These are phyloP conservation scores for Platalea minor DNA, from an alignment of 2,797 vertebrate species.

Conservation along the genomic window DNA sequence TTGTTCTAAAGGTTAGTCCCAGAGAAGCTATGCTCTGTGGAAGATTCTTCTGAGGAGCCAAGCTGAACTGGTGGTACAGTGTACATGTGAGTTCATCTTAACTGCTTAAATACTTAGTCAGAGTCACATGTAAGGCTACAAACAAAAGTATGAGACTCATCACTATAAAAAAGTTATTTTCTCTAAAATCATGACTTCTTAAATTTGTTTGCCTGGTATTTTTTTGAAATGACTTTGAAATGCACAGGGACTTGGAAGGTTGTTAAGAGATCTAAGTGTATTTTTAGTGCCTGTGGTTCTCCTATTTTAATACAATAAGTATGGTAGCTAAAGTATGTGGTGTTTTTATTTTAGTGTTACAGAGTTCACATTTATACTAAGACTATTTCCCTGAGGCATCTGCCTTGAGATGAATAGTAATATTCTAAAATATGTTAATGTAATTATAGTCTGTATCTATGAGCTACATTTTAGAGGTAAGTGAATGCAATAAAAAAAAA, in stretches of 20 bases:
- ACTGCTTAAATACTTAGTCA: neutral
- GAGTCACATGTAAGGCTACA: fast-evolving
- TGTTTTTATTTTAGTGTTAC: neutral
- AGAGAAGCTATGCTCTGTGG: fast-evolving
- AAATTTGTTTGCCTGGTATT: fast-evolving
- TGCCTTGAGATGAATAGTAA: neutral
- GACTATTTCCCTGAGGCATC: neutral
- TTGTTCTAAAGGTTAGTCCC: fast-evolving
- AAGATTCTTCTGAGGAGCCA: fast-evolving
- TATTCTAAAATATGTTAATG: neutral
- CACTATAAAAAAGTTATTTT: fast-evolving
- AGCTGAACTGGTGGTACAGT: fast-evolving
- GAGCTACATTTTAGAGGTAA: neutral
- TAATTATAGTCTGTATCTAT: neutral
- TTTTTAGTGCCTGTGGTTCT: fast-evolving
- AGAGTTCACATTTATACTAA: neutral
- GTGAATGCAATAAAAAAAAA: neutral
- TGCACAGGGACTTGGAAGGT: fast-evolving
- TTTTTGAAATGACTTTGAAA: neutral
- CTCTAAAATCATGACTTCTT: fast-evolving
- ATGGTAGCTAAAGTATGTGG: fast-evolving
- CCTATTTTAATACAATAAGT: neutral
- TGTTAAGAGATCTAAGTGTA: fast-evolving
- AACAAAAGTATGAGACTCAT: fast-evolving
- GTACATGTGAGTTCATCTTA: fast-evolving